Base-by-base conservation (phyloP, 2,888 invertebrate genomes). In the Zaprionus bogoriensis region DNA sequence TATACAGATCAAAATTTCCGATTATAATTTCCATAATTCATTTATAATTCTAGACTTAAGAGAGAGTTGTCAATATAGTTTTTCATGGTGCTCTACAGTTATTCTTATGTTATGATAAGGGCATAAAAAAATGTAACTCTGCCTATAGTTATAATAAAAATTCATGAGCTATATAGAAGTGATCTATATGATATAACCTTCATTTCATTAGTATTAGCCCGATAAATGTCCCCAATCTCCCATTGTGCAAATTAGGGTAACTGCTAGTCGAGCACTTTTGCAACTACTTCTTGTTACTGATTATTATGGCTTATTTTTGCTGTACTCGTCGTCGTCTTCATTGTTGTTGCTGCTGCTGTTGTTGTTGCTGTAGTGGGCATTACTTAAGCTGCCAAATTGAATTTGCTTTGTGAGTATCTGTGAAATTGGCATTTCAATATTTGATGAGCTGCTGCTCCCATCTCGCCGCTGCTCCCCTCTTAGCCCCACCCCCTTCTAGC, bases 391-490 rank as follows among this genome's bases (percentile, higher is more conserved):
- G 68, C 64, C 55, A 81, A 80, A 80, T 80, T 80, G 80, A 84
- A 78, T 80, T 80, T 77, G 65, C 66, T 41, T 53, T 64, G 52
- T 50, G 74, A 72, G 73, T 83, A 80, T 79, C 84, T 84, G 80
- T 76, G 84, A 81, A 80, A 80, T 80, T 80, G 80, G 67, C 81
- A 84, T 76, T 81, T 84, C 74, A 84, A 80, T 80, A 80, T 78
- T 80, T 80, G 81, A 80, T 80, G 84, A 79, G 70, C 63, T 46
- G 52, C 63, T 66, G 57, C 57, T 54, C 44, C 63, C n/a, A n/a
- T 42, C 22, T 23, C 22, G 22, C 41, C 19, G 22, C 9, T 12
- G 14, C 9, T 19, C 38, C 10, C 9, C 28, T 28, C 28, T 4
- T n/a, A n/a, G 4, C n/a, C 12, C 5, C 30, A 0, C 30, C n/a